Evolutionary conservation across 2,888 invertebrate genomes (phyloP).

Genomic region (Epiblema foenella): DNA sequence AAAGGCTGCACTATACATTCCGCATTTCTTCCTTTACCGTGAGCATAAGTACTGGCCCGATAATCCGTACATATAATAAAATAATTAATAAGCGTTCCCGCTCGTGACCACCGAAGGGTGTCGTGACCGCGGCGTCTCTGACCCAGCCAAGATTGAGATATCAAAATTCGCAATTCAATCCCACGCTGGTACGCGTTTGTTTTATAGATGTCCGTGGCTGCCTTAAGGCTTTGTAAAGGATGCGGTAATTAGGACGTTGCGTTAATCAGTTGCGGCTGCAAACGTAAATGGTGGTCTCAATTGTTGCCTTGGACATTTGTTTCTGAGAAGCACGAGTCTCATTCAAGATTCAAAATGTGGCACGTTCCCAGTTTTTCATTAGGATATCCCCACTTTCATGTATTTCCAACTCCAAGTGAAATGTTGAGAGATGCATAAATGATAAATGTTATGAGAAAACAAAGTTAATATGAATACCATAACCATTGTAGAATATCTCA

Average conservation of each 20-base stretch:
- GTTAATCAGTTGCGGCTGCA: constrained; percentile 26
- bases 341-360: background rate
- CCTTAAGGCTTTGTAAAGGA: constrained; percentile 56
- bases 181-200: constrained; percentile 71
- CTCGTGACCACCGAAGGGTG: constrained; percentile 83
- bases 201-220: constrained; percentile 67
- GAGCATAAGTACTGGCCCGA: constrained; percentile 64
- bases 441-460: background rate
- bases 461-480: background rate
- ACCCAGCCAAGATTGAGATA: constrained; percentile 81
- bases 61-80: constrained; percentile 47
- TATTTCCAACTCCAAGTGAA: too few species aligned
- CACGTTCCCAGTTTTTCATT: background rate
- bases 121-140: constrained; percentile 83
- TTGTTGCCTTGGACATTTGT: background rate
- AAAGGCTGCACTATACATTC: constrained; percentile 50
- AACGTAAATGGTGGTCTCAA: constrained; percentile 8
- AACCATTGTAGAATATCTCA: background rate
- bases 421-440: too few species aligned
- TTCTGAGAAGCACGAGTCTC: background rate
- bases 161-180: constrained; percentile 80
- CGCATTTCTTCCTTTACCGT: constrained; percentile 61
- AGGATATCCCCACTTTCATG: background rate
- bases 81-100: constrained; percentile 62
- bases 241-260: constrained; percentile 41